phyloP scores from a whole-genome alignment of 2,113 vertebrate genomes.

The Sterrhoptilus dennistouni region DNA sequence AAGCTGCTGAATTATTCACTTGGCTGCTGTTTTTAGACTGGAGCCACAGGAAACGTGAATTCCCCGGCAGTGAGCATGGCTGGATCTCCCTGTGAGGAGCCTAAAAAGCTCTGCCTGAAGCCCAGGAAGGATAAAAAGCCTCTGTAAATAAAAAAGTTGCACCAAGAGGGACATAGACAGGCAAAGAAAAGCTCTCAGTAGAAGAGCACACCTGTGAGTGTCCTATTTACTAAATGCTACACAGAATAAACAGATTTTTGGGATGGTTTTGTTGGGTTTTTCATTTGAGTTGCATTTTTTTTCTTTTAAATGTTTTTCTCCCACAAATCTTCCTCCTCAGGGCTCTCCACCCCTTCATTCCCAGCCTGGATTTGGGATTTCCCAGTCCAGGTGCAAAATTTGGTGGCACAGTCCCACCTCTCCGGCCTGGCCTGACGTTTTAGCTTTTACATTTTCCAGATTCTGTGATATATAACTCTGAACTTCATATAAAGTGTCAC shows the following conservation, averaged over 20 bases:
- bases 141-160: not conserved
- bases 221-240: not conserved
- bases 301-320: not conserved
- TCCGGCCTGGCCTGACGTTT: not conserved
- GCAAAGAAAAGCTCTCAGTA: not conserved
- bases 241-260: not conserved
- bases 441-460: not conserved
- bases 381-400: not conserved
- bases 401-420: not conserved
- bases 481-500: not conserved
- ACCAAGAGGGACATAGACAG: not conserved
- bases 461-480: too few relatives aligned
- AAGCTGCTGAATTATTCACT: constrained; percentile 24
- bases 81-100: not conserved
- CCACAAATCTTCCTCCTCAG: not conserved
- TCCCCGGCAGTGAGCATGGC: accelerated
- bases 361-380: not conserved
- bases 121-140: not conserved
- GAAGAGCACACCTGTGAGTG: not conserved
- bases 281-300: accelerated
- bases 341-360: not conserved
- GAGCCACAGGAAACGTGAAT: not conserved
- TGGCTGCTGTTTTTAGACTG: not conserved
- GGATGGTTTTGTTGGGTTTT: not conserved
- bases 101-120: not conserved